A percentile compares a stretch with the other conserved stretches of the same genome.
Conservation (phyloP, 64 coral and sea anemone species). For the Pocillopora verrucosa region DNA sequence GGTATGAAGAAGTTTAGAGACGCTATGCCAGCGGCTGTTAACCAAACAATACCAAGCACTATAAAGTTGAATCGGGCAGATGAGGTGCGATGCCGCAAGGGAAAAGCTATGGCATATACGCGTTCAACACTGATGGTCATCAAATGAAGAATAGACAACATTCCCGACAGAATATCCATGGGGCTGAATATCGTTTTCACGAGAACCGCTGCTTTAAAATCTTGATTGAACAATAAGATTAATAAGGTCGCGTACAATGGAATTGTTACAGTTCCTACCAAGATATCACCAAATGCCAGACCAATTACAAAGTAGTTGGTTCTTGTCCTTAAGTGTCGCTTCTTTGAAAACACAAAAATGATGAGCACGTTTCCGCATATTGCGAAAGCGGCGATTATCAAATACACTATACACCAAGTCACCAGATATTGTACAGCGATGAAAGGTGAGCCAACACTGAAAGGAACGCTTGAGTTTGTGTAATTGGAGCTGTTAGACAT, state of each 20-base stretch:
- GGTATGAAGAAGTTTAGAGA: constrained; percentile 73
- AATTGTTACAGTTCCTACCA: constrained; percentile 69
- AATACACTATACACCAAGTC: constrained; percentile 65
- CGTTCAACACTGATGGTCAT: constrained; percentile 85
- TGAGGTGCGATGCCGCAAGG: constrained; percentile 73
- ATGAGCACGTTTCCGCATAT: constrained; percentile 76
- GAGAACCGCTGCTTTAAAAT: background rate
- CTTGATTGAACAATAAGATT: constrained; percentile 58
- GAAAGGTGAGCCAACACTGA: background rate
- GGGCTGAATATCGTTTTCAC: constrained; percentile 74
- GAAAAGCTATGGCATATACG: constrained; percentile 81
- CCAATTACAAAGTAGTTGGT: constrained; percentile 91
- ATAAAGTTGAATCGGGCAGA: constrained; percentile 37
- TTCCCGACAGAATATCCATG: constrained; percentile 83
- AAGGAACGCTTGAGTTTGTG: background rate
- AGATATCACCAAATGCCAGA: constrained; percentile 65
- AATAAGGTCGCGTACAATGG: constrained; percentile 63
- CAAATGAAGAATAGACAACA: constrained; percentile 86
- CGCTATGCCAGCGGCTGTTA: constrained; percentile 47
- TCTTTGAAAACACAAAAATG: constrained; percentile 82
- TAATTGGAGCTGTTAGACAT: constrained; percentile 10
- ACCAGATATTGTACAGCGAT: constrained; percentile 58
- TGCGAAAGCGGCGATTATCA: constrained; percentile 52
- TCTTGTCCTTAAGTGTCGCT: constrained; percentile 75
- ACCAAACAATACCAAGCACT: constrained; percentile 56